Conservation (phyloP, 2,113 vertebrate genomes). For the Nyctibius bracteatus region DNA sequence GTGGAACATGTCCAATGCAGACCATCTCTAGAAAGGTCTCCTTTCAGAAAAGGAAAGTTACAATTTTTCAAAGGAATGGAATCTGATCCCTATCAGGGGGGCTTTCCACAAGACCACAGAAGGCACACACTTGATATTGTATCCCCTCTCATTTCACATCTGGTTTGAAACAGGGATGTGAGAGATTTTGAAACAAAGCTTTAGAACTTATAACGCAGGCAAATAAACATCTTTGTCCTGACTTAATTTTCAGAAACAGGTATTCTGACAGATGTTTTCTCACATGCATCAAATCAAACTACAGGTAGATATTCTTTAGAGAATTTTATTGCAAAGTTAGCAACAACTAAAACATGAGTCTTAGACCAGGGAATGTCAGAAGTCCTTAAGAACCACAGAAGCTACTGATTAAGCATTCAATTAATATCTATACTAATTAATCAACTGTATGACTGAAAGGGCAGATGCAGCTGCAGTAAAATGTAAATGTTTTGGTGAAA, state of each 20-base stretch:
- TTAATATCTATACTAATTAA: not conserved
- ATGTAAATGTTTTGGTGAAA: not conserved
- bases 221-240: not conserved
- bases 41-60: not conserved
- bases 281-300: not conserved
- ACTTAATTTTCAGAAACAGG: not conserved
- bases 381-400: not conserved
- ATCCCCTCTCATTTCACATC: not conserved
- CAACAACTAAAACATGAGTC: not conserved
- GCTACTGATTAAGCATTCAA: not conserved
- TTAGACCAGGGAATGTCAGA: not conserved
- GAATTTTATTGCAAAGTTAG: not conserved
- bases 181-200: not conserved
- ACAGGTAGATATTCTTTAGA: not conserved
- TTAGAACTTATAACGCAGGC: not conserved
- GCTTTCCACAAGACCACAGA: not conserved
- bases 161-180: not conserved
- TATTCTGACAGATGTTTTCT: not conserved
- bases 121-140: not conserved
- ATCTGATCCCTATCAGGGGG: not conserved
- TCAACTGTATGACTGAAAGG: not conserved
- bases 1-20: not conserved
- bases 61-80: not conserved
- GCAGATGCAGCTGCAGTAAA: not conserved
- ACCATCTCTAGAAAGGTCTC: not conserved